phyloP scores from a whole-genome alignment of 2,113 vertebrate species.

The Cariama cristata region DNA sequence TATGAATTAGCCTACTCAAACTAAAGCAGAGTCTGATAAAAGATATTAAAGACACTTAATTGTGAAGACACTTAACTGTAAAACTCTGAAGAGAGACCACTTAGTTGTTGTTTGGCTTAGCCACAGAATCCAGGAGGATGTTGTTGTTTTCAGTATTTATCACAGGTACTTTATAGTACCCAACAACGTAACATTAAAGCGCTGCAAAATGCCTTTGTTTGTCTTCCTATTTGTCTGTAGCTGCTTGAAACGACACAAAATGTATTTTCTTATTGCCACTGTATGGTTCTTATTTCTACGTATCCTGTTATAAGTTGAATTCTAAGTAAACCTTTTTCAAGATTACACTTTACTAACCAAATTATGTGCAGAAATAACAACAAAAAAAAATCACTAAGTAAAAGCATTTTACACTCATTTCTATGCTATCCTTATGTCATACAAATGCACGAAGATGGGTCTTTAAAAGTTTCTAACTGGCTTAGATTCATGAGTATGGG shows the following conservation, averaged over 20 bases:
- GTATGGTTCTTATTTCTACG: background rate
- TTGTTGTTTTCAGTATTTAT: background rate
- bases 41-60: background rate
- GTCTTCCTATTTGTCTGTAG: background rate
- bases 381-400: background rate
- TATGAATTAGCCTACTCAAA: background rate
- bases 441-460: rapidly evolving
- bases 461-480: background rate
- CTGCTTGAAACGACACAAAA: background rate
- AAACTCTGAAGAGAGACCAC: background rate
- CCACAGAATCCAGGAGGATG: background rate
- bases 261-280: background rate
- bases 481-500: background rate
- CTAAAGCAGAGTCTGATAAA: background rate
- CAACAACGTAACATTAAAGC: background rate
- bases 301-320: background rate
- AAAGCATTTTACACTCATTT: background rate
- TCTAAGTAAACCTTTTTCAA: background rate
- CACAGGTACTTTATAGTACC: background rate
- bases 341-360: background rate
- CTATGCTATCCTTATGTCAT: background rate
- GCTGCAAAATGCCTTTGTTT: background rate
- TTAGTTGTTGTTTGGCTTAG: background rate
- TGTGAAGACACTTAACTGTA: background rate
- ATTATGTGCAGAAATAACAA: background rate